Base-by-base conservation (phyloP, 2,888 invertebrate species). In the Hydropsyche betteni region DNA sequence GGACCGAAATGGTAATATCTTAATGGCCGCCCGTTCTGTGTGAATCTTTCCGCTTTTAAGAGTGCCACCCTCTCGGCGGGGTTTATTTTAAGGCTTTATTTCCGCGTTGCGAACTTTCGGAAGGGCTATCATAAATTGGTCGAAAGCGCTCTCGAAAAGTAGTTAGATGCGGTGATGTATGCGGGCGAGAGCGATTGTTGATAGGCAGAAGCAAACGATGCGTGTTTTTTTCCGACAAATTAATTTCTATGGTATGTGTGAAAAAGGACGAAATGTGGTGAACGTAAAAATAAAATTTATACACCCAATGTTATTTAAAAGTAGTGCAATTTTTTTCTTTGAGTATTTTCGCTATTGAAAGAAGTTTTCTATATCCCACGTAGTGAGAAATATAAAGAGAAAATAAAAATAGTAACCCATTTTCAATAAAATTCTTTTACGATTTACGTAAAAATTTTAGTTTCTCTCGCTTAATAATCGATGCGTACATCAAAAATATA, bases 151-250 rank as follows among this genome's bases (percentile, higher is more conserved):
- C 10, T 34, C n/a, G 34, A 64, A 64, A 61, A 10, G 14, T 14
- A 14, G 14, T n/a, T 7, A 55, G n/a, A 55, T 7, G 14, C 55
- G 24, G 24, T 24, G 24, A 24, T 24, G 24, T 24, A 55, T 55
- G n/a, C 36, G 34, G 8, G 34, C 36, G 12, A 36, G 7, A 36
- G 34, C 8, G 64, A 12, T 64, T 36, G 2, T 34, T 6, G 55
- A 55, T n/a, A 55, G 55, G 12, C 14, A n/a, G 16, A 5, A 5
- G 58, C 58, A 64, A 44, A 64, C 34, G 36, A 64, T 64, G 34
- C 64, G 64, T 36, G 64, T 12, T 64, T 64, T 24, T 58, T 64
- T 64, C 64, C 64, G 64, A 64, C 64, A 64, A 64, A 64, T 64
- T 64, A 64, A 34, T 64, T 36, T 34, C 33, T 36, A 33, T 5